phyloP scores from a whole-genome alignment of 2,797 vertebrate genomes.

The Hippoglossus hippoglossus region DNA sequence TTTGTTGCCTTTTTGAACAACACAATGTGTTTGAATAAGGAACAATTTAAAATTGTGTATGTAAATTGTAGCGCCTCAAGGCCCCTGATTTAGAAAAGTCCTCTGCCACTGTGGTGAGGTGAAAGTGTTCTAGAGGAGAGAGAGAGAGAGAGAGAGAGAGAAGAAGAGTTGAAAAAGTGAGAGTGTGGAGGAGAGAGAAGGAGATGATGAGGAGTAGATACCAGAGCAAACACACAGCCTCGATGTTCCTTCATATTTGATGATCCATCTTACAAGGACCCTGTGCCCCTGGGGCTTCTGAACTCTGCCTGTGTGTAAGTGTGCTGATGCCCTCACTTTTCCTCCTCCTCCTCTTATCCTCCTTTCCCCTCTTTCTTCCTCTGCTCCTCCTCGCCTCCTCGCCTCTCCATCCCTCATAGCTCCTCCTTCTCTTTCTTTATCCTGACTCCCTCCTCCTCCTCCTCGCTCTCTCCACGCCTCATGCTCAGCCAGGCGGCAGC shows the following conservation, averaged over 20 bases:
- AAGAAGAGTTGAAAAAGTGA: neutral
- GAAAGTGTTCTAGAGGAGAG: too few species aligned
- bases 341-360: conserved; percentile 11
- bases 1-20: too few species aligned
- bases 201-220: conserved; percentile 39
- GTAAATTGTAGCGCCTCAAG: too few species aligned
- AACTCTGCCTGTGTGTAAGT: conserved; percentile 80
- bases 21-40: too few species aligned
- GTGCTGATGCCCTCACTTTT: conserved; percentile 69
- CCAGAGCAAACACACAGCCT: conserved; percentile 48
- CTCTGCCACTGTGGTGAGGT: too few species aligned
- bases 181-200: conserved; percentile 5
- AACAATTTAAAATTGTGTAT: too few species aligned
- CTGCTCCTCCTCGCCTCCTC: conserved; percentile 14
- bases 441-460: neutral
- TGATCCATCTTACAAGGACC: conserved; percentile 71
- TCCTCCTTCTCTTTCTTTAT: conserved; percentile 39
- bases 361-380: conserved; percentile 2
- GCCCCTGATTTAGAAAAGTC: too few species aligned
- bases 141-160: neutral
- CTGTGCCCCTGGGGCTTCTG: conserved; percentile 56
- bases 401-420: conserved; percentile 25
- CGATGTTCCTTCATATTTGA: conserved; percentile 77
- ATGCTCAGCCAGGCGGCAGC: conserved; percentile 77
- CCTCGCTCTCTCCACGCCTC: conserved; percentile 28